Base-by-base conservation (phyloP, 2,113 vertebrate species). In the Lagopus muta region DNA sequence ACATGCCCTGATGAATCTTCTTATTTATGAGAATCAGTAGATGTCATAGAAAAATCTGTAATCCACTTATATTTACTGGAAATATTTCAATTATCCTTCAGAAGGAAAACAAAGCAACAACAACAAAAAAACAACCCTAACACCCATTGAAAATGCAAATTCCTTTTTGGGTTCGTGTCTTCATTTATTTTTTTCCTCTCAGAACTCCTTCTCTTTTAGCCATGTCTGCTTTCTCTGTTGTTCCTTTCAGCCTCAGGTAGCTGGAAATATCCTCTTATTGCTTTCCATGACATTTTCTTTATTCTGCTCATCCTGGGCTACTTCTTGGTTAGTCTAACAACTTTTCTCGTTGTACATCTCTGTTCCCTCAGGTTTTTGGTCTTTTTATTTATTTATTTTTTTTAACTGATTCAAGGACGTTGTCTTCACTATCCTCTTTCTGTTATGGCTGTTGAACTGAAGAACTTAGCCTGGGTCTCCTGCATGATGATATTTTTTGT, bases 341-440 rank as follows among this genome's bases (percentile, higher is more conserved):
- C 45, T 70, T 75, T 76, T 82, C 55, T 71, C n/a, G 36, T 57
- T 48, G 54, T 54, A 40, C 11, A 52, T 83, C 34, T 74, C 55
- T 88, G 24, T 80, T 91, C 48, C 40, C 73, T 80, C 69, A 55
- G 36, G 47, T 11, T 48, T 48, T 48, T 20, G 18, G 19, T 20
- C 38, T 48, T 48, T 21, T 22, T 42, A 14, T 42, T 48, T 48
- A 20, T 48, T 48, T 48, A 11, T 21, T 74, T 52, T 52, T 52
- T 54, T 27, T 50, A 50, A 71, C 50, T 5, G 16, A 85, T 65
- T 89, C 25, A 50, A 71, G 47, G 73, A 50, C 47, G 22, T 24
- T 95, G 8, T 47, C 82, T 89, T 75, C 70, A 52, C 67, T 86
- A 28, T 5, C 60, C 13, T 43, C 36, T 67, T 88, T 82, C 57